Evolutionary conservation across 2,888 invertebrate species (phyloP), one percentile per base, ranked within the genome.

Genomic region (Congeria kusceri): DNA sequence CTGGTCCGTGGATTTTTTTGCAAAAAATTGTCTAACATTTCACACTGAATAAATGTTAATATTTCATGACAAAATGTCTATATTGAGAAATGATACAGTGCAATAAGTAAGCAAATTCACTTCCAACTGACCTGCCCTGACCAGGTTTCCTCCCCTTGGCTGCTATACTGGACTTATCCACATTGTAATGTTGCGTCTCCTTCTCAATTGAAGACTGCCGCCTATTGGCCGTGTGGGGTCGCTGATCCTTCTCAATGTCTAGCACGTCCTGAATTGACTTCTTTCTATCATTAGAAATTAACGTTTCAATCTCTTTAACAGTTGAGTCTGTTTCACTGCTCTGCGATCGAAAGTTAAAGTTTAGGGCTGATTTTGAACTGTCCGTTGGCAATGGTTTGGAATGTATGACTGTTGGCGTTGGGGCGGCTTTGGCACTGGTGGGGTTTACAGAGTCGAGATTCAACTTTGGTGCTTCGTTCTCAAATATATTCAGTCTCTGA

Each of bases 81-180:
- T n/a, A n/a, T n/a, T n/a, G n/a, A n/a, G n/a, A n/a, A n/a, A n/a
- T n/a, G n/a, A n/a, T n/a, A n/a, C n/a, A n/a, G n/a, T n/a, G n/a
- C n/a, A n/a, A n/a, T n/a, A n/a, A n/a, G 32, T 5, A 57, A n/a
- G n/a, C n/a, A n/a, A n/a, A n/a, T n/a, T n/a, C n/a, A n/a, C n/a
- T n/a, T n/a, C n/a, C n/a, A n/a, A n/a, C 47, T 58, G 46, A 75
- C 75, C 76, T 76, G 3, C 69, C 61, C 70, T 69, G 59, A 56
- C 76, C 72, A 46, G 39, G 53, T 69, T 74, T 46, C 53, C 62
- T 58, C 49, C 75, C 46, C 66, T 74, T 49, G 61, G 63, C 28
- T 68, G 78, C 76, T 56, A 89, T 89, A 75, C 88, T 89, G 1
- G 89, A 89, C 32, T 71, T 78, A 29, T 88, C 85, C 15, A 88